Percentiles rank a stretch among this genome's conserved stretches.
These are phyloP conservation scores for Epizoanthus ramosus DNA, from an alignment of 92 coral and sea anemone genomes.

Conservation along the genomic window DNA sequence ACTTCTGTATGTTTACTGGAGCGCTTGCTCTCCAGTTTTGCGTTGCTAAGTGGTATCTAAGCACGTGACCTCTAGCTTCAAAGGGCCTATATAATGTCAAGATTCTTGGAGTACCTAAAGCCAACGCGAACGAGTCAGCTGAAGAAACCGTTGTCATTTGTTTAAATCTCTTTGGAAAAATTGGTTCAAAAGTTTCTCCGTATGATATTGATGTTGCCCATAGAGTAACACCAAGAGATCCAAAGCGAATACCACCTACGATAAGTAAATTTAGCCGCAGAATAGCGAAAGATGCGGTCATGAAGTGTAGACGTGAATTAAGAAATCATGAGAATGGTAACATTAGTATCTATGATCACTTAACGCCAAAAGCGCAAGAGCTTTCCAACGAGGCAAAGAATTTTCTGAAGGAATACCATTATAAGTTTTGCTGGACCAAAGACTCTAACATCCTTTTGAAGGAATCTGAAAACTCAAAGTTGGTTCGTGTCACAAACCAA, in stretches of 20 bases:
- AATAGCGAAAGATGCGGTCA: slow-evolving; percentile 35
- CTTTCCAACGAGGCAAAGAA: slow-evolving; percentile 31
- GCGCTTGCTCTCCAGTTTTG: too few species aligned
- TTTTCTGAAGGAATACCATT: slow-evolving; percentile 27
- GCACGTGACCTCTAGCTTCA: too few species aligned
- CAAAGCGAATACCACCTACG: neutral
- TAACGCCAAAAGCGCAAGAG: slow-evolving; percentile 41
- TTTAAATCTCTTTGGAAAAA: neutral
- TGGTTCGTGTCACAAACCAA: slow-evolving; percentile 12
- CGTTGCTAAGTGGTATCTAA: too few species aligned
- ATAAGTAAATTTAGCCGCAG: slow-evolving; percentile 41
- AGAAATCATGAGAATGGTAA: too few species aligned
- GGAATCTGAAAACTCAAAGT: slow-evolving; percentile 5
- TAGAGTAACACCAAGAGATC: slow-evolving; percentile 4
- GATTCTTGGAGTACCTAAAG: slow-evolving; percentile 28
- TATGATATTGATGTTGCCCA: slow-evolving; percentile 39
- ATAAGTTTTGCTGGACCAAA: slow-evolving; percentile 41
- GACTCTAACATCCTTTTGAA: slow-evolving; percentile 30
- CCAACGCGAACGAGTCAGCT: neutral
- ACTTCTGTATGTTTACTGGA: too few species aligned
- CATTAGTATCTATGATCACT: slow-evolving; percentile 49
- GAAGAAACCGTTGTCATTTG: neutral
- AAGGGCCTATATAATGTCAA: slow-evolving; percentile 32
- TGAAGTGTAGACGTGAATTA: slow-evolving; percentile 15
- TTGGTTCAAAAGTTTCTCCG: neutral